Evolutionary conservation across 2,113 vertebrate species (phyloP), one percentile per base, ranked within the genome.

Genomic region (Glaucomys volans): DNA sequence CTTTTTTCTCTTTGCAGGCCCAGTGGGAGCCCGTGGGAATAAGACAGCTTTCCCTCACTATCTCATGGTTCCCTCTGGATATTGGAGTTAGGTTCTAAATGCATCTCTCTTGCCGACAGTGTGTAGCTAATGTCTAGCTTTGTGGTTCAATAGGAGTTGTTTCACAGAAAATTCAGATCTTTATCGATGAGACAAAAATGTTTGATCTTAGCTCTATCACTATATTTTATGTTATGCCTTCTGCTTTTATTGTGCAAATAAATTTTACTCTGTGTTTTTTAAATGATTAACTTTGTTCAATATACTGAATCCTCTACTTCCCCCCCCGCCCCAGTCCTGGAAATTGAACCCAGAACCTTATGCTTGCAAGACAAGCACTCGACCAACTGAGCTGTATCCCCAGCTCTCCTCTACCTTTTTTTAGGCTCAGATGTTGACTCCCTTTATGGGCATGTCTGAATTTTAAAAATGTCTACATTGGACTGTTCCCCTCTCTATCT

Each of bases 221-320:
- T 20, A 22, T 52, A 42, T 94, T 83, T 85, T 66, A 54, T 69
- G 18, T 72, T 69, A 66, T 28, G 35, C 10, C 50, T 90, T 90
- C 16, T 88, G 28, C 52, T 91, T 95, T 91, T 84, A 67, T 91
- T 92, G 57, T 57, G 32, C 40, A 67, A 79, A 88, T n/a, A 83
- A 91, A 22, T n/a, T 86, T 66, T 59, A 32, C 20, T 24, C 30
- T 87, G 4, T 47, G 28, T 91, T 64, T 81, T 82, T 69, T n/a
- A n/a, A 77, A 42, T 71, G 42, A 82, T 66, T 90, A 52, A 44
- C 10, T 90, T 69, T 94, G 81, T 52, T 4, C 20, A 54, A 35
- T 66, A n/a, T 66, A 90, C 9, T 54, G 72, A 84, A 42, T 75
- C 8, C 14, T 74, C 12, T 42, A 2, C 13, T 54, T 72, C n/a